These are phyloP conservation scores for Larimichthys polyactis DNA, from an alignment of 2,113 vertebrate genomes.

Conservation along the genomic window DNA sequence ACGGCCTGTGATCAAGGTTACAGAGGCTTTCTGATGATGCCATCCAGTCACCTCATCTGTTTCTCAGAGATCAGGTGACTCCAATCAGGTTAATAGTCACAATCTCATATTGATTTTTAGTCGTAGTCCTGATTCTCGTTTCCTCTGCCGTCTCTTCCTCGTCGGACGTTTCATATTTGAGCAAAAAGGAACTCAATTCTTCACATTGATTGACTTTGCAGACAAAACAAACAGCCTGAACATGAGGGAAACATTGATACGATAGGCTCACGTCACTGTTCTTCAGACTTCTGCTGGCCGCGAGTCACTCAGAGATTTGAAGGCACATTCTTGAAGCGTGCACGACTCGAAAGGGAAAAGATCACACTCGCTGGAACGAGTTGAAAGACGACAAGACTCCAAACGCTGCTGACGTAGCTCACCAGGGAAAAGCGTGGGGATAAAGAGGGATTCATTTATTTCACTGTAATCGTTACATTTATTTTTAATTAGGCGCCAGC, in stretches of 20 bases:
- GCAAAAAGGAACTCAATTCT: neutral
- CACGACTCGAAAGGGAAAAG: neutral
- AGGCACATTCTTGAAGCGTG: neutral
- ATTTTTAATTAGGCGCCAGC: conserved; percentile 66
- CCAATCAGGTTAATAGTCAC: no score
- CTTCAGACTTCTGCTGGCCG: no score
- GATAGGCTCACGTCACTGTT: no score
- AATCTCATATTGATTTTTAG: neutral
- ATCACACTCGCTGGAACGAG: neutral
- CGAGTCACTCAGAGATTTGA: neutral
- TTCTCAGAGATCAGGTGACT: neutral
- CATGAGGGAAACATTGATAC: neutral
- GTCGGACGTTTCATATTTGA: neutral
- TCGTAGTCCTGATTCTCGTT: neutral
- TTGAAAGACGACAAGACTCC: conserved; percentile 45
- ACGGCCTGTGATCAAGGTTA: neutral
- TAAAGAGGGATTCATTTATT: conserved; percentile 63
- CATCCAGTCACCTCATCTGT: neutral
- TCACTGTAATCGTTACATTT: conserved; percentile 62
- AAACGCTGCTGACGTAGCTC: conserved; percentile 47
- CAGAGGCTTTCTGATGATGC: neutral
- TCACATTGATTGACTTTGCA: neutral
- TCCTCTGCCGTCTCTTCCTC: neutral
- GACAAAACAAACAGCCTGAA: neutral
- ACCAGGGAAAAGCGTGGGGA: conserved; percentile 22